Conservation (phyloP, 2,888 invertebrate genomes). For the Himalopsyche anomala region DNA sequence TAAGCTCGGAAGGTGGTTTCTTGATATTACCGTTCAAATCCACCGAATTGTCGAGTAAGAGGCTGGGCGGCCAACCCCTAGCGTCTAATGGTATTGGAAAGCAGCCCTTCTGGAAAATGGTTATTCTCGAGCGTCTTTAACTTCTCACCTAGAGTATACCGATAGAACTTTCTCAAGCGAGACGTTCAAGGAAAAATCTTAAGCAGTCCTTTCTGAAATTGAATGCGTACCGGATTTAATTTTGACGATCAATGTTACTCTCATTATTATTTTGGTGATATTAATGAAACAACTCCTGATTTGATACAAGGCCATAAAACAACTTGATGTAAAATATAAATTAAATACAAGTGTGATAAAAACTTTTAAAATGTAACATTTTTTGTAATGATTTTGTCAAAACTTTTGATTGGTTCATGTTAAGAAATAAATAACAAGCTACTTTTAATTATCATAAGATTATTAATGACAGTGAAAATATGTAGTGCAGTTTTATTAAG, state of each 20-base stretch:
- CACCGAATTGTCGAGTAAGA: constrained; percentile 19
- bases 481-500: too few relatives aligned
- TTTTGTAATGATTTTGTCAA: too few relatives aligned
- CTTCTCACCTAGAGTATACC: background rate
- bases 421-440: too few relatives aligned
- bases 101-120: constrained; percentile 34
- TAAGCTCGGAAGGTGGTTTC: background rate
- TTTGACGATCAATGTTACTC: background rate
- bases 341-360: too few relatives aligned
- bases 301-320: too few relatives aligned
- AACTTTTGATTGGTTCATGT: too few relatives aligned
- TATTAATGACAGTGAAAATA: too few relatives aligned
- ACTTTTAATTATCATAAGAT: too few relatives aligned
- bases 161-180: constrained; percentile 9
- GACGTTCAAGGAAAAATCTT: background rate
- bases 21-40: constrained; percentile 23
- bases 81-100: constrained; percentile 25
- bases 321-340: too few relatives aligned
- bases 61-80: background rate
- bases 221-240: background rate
- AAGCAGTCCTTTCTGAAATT: background rate
- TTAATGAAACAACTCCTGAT: too few relatives aligned
- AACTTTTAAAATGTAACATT: too few relatives aligned
- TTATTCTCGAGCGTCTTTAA: constrained; percentile 30
- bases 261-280: too few relatives aligned